A percentile compares a stretch with the other conserved stretches of the same genome.
Evolutionary conservation across 2,113 vertebrate genomes (phyloP).

Genomic region (Kobus ellipsiprymnus): DNA sequence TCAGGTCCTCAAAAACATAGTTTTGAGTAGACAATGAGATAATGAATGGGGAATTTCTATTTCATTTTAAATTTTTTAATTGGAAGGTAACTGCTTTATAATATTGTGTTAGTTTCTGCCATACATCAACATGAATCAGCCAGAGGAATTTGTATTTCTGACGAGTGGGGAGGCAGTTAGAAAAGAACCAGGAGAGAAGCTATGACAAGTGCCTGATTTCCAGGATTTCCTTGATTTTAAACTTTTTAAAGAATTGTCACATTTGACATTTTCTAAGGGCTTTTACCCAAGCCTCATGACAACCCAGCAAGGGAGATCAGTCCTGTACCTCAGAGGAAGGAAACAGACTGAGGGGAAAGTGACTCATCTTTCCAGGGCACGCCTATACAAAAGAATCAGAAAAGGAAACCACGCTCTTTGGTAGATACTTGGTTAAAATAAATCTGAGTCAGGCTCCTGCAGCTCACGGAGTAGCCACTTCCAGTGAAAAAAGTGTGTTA

Average conservation of each 20-base stretch:
- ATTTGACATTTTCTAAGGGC: background rate
- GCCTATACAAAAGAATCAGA: background rate
- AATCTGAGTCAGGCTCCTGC: conserved; percentile 45
- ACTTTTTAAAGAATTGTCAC: background rate
- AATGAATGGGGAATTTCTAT: background rate
- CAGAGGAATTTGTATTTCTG: background rate
- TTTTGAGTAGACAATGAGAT: background rate
- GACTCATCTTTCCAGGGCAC: background rate
- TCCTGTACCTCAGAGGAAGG: background rate
- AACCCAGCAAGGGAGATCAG: background rate
- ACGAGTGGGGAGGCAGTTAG: background rate
- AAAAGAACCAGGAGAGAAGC: background rate
- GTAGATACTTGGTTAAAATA: background rate
- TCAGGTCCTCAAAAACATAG: background rate
- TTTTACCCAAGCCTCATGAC: background rate
- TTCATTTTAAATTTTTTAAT: background rate
- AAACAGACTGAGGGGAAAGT: background rate
- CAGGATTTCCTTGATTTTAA: background rate
- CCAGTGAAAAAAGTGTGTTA: conserved; percentile 33
- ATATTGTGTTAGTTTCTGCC: background rate
- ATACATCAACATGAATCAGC: background rate
- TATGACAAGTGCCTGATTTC: background rate
- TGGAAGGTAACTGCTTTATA: background rate
- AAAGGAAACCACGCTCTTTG: background rate
- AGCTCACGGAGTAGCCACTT: conserved; percentile 56